Evolutionary conservation across 2,888 invertebrate genomes (phyloP).

Genomic region (Argynnis bischoffii): DNA sequence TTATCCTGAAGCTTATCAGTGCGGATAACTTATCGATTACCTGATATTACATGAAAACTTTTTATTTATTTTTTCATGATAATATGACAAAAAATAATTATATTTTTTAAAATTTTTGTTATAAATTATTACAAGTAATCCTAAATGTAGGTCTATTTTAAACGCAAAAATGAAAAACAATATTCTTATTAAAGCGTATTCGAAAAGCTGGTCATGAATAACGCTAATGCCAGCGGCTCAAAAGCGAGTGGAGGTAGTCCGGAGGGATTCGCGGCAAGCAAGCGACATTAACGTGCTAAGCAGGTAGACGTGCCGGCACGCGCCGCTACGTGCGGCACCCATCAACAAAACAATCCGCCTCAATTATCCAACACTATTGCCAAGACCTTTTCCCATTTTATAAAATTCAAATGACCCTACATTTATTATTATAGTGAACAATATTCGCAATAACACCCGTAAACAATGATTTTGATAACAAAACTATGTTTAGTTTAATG

Average conservation of each 20-base stretch:
- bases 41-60: too few relatives aligned
- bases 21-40: too few relatives aligned
- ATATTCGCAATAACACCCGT: background rate
- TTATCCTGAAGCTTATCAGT: background rate
- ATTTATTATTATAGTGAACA: background rate
- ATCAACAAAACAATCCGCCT: conserved; percentile 35
- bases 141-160: too few relatives aligned
- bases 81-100: too few relatives aligned
- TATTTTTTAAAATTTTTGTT: too few relatives aligned
- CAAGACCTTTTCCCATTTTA: conserved; percentile 5
- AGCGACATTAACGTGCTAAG: conserved; percentile 60
- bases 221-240: conserved; percentile 7
- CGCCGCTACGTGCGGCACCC: conserved; percentile 34
- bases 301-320: conserved; percentile 65
- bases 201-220: conserved; percentile 13
- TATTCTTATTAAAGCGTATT: background rate
- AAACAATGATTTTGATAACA: background rate
- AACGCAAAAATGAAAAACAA: background rate
- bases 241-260: background rate
- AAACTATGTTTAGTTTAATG: background rate
- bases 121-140: too few relatives aligned
- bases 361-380: conserved; percentile 21
- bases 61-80: too few relatives aligned
- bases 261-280: conserved; percentile 21
- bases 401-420: conserved; percentile 13